Evolutionary conservation across 2,888 invertebrate species (phyloP), one percentile per base, ranked within the genome.

Genomic region (Temnothorax unifasciatus): DNA sequence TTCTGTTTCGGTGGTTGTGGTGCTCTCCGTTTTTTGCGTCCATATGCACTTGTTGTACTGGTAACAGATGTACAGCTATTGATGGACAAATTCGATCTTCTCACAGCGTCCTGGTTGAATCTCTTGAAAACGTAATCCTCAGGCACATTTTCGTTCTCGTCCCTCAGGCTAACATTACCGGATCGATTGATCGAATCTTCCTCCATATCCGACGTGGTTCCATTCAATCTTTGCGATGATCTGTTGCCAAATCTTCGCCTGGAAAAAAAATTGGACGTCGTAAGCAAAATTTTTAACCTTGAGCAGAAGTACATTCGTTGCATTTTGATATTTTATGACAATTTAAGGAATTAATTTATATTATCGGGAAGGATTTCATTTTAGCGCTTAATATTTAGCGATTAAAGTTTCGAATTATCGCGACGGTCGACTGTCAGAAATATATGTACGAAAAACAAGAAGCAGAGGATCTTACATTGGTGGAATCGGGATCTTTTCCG

Each of bases 1-100:
- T 83, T 86, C 5, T 87, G 90, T 34, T 93, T 90, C 38, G 96
- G 97, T 6, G 96, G 96, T 73, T 95, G 96, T 0, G 97, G 96
- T 0, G 97, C 97, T 85, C 96, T 96, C 87, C 96, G 96, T 94
- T 97, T 97, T 95, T 97, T 97, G 47, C 96, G 95, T 18, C 96
- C 94, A 52, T 96, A 95, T 52, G 96, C 95, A 71, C 96, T 95
- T 64, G 96, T 95, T 0, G 96, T 96, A 79, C 94, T 94, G 0
- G 90, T 92, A 61, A 93, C 84, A 85, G 91, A 93, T 21, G 92
- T 85, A 82, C 94, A 94, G 83, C 94, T 94, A 68, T 94, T 94
- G 79, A 94, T 94, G 8, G 94, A 94, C 66, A 94, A 88, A 89
- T 94, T 94, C 8, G 94, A 94, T 86, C 90, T 92, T 61, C 94